Evolutionary conservation across 2,888 invertebrate genomes (phyloP), one percentile per base, ranked within the genome.

Genomic region (Cephus sareptanus): DNA sequence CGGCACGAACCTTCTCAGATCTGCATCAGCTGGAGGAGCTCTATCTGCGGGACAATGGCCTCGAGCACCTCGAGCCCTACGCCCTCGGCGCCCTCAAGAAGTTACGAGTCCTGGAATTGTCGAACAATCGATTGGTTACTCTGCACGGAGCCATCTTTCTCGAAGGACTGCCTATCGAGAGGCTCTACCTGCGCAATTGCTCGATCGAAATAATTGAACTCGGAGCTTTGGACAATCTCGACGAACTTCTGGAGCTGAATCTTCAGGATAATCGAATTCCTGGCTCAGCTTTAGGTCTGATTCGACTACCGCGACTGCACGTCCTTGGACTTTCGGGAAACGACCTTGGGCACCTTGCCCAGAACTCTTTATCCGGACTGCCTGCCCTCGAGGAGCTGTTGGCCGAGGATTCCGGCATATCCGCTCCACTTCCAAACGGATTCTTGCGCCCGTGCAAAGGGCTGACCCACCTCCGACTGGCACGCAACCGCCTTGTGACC

Each of bases 21-120:
- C 92, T 98, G 83, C 94, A 94, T 83, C 95, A 95, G 84, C 92
- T 98, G 71, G 96, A 97, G 92, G 97, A 97, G 91, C 91, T 98
- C 40, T 95, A 95, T 89, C 92, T 98, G 76, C 94, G 96, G 69
- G 93, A 94, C 83, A 98, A 98, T 90, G 93, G 93, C 56, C 94
- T 97, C 75, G 93, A 93, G 83, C 93, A 93, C 81, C 94, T 97
- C 76, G 95, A 95, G 81, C 94, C 95, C 69, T 95, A 94, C 81
- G 95, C 96, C 0, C 95, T 98, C 85, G 94, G 94, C 68, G 94
- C 95, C 82, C 92, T 98, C 82, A 95, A 94, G 83, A 96, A 95
- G 88, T 92, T 98, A 11, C 94, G 95, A 87, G 93, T 95, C 40
- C 92, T 98, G 74, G 97, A 97, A 91, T 92, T 98, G 69, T 96